phyloP scores from a whole-genome alignment of 2,888 invertebrate species.

The Nomada fucata region DNA sequence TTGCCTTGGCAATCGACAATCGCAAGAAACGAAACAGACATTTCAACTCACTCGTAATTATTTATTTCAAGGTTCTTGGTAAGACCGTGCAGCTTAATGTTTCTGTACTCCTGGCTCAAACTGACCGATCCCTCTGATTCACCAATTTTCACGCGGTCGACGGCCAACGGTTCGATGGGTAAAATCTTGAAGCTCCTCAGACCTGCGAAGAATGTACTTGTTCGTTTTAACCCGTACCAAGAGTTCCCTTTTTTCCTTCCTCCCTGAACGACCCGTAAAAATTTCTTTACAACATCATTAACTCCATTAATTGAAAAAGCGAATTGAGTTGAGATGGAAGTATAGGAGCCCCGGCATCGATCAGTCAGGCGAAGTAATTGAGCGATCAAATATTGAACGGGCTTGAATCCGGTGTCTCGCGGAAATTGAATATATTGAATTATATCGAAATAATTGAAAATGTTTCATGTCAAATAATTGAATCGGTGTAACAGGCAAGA shows the following conservation, averaged over 20 bases:
- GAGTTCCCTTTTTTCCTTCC: not conserved
- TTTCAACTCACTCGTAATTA: conserved; percentile 85
- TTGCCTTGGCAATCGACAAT: no score
- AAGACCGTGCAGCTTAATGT: conserved; percentile 88
- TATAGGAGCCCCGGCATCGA: not conserved
- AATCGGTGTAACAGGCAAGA: no score
- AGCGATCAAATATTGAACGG: conserved; percentile 4
- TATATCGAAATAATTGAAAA: not conserved
- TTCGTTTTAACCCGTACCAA: no score
- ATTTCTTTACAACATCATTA: not conserved
- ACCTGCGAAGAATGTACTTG: conserved; percentile 83
- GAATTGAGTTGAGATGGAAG: not conserved
- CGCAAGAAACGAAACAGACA: no score
- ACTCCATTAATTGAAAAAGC: not conserved
- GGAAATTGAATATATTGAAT: not conserved
- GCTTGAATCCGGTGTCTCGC: not conserved
- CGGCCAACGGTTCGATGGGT: conserved; percentile 87
- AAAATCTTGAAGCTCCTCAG: conserved; percentile 86
- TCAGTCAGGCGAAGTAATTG: conserved; percentile 28
- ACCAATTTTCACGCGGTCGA: conserved; percentile 84
- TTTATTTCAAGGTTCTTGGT: conserved; percentile 84
- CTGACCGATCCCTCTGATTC: conserved; percentile 87
- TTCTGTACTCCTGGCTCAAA: conserved; percentile 88
- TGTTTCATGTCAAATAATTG: no score
- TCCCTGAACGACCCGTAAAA: no score